Evolutionary conservation across 2,113 vertebrate species (phyloP), one percentile per base, ranked within the genome.

Genomic region (Acanthisitta chloris): DNA sequence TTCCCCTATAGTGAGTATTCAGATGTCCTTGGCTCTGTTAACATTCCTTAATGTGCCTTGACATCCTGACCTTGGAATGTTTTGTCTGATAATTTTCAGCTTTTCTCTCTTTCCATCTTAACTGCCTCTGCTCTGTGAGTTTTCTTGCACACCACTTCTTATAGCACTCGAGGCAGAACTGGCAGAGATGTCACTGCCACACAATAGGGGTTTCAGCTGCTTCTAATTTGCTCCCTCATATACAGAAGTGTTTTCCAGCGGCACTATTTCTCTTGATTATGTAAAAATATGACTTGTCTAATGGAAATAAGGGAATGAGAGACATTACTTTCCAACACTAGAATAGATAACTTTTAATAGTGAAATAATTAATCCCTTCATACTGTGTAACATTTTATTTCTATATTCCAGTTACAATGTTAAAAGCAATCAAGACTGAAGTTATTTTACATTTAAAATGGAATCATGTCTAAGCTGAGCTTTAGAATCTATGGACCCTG

Each of bases 191-290:
- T 83, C 76, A 73, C 21, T 77, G 51, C 51, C 62, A 59, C 72
- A 88, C 86, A 88, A 40, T 29, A 85, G 72, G 76, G 51, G 51
- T 81, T 95, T 95, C 92, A 88, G 51, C 64, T 74, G 67, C 42
- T 46, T 86, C 64, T 93, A 82, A 93, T 94, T 96, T 94, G 26
- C 36, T 93, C 51, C 25, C 43, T 78, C 34, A 43, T 71, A 69
- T 36, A 73, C 33, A 52, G 54, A 92, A 92, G 33, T 81, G 43
- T 66, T 94, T 93, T 96, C 86, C 76, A 96, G 82, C 88, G 79
- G 86, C 80, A 54, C 8, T 62, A 36, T 78, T 88, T 93, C 67
- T 81, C 42, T 11, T 45, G 31, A 78, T 83, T 81, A 81, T 81
- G 43, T 59, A 78, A 90, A 94, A 91, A 92, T 78, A 64, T 8